Conservation (phyloP, 1,140 invertebrate species). For the Gonioctena quinquepunctata region DNA sequence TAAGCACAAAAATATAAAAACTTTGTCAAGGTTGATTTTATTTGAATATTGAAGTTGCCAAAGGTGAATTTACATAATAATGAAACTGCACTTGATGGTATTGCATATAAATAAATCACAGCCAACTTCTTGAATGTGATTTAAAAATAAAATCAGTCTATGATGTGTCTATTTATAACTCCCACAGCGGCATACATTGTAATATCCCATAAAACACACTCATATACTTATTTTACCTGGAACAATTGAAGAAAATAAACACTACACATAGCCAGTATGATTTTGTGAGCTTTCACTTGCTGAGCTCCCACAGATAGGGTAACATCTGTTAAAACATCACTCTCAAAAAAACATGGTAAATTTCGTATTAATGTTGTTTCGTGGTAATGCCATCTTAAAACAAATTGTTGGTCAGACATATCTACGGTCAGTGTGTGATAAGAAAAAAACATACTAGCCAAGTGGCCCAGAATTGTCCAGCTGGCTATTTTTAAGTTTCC, state of each 20-base stretch:
- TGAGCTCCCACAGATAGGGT: constrained; percentile 81
- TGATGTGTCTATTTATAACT: neutral
- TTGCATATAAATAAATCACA: no score
- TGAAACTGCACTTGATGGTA: no score
- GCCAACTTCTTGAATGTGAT: neutral
- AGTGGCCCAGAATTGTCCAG: constrained; percentile 49
- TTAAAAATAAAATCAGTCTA: neutral
- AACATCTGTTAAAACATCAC: constrained; percentile 86
- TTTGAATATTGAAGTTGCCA: no score
- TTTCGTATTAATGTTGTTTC: constrained; percentile 81
- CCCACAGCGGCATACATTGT: neutral
- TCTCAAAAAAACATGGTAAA: constrained; percentile 78
- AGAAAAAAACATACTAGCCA: constrained; percentile 43
- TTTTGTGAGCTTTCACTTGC: constrained; percentile 79
- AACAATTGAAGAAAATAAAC: constrained; percentile 90
- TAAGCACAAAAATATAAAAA: no score
- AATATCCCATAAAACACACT: neutral
- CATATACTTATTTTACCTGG: constrained; percentile 62
- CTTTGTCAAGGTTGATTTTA: no score
- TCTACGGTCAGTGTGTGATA: constrained; percentile 37
- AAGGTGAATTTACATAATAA: no score
- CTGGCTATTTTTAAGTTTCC: constrained; percentile 48
- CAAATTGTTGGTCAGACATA: constrained; percentile 68
- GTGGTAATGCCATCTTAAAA: constrained; percentile 78
- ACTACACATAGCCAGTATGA: constrained; percentile 89